Conservation (phyloP, 2,888 invertebrate genomes). For the Zeuzera pyrina region DNA sequence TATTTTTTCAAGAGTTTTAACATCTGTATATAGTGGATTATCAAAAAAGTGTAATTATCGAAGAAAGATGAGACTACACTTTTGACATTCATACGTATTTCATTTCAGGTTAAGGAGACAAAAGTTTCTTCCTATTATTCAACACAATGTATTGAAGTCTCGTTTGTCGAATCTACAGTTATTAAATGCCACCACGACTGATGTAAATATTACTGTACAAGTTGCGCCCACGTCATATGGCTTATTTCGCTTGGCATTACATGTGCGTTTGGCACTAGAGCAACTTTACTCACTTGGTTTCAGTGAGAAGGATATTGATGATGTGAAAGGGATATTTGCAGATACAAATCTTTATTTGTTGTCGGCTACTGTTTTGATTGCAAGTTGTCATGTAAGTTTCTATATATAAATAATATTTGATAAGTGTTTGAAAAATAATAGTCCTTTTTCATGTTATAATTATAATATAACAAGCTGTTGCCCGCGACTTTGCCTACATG, state of each 20-base stretch:
- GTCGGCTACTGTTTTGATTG: conserved; percentile 90
- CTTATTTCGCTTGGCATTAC: conserved; percentile 82
- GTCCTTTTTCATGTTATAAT: no score
- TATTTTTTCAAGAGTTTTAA: no score
- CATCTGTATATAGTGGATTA: no score
- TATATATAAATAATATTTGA: no score
- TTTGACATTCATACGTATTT: no score
- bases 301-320: conserved; percentile 94
- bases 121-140: conserved; percentile 87
- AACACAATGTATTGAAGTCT: conserved; percentile 87
- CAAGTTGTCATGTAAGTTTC: conserved; percentile 92
- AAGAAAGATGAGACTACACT: no score
- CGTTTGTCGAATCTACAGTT: conserved; percentile 82
- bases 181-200: conserved; percentile 72
- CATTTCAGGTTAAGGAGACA: conserved; percentile 72
- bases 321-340: conserved; percentile 95
- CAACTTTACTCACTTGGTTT: conserved; percentile 86
- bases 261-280: conserved; percentile 82
- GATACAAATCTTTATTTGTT: conserved; percentile 95
- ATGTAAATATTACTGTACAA: conserved; percentile 77
- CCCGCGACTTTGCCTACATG: no score
- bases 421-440: no score
- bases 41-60: no score
- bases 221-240: conserved; percentile 87
- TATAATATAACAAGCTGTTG: no score